These are phyloP conservation scores for Kryptolebias ocellatus DNA, from an alignment of 2,797 vertebrate genomes.

Conservation along the genomic window DNA sequence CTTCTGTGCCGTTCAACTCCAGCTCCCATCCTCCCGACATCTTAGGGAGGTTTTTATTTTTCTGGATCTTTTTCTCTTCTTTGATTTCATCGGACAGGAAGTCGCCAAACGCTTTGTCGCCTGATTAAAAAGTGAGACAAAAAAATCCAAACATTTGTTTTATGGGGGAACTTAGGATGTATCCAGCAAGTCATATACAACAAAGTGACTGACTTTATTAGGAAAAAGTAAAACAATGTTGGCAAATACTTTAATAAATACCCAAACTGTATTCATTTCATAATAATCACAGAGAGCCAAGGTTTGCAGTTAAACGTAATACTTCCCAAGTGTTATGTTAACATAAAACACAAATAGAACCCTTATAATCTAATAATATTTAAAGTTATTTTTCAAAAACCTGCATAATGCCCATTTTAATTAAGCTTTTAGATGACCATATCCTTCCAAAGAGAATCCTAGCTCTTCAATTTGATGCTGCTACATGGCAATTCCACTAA, in stretches of 20 bases:
- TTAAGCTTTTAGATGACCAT: too few relatives aligned
- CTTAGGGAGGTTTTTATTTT: conserved; percentile 88
- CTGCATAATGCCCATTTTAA: too few relatives aligned
- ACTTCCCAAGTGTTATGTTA: too few relatives aligned
- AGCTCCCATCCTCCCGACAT: conserved; percentile 95
- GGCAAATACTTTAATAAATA: too few relatives aligned
- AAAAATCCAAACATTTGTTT: not conserved
- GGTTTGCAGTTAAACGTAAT: too few relatives aligned
- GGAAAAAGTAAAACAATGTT: not conserved
- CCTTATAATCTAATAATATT: too few relatives aligned
- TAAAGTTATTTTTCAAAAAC: too few relatives aligned
- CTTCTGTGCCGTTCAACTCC: conserved; percentile 90
- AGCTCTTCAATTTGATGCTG: not conserved
- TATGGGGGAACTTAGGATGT: not conserved
- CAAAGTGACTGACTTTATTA: not conserved
- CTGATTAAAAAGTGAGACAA: conserved; percentile 61
- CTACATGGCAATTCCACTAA: not conserved
- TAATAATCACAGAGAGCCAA: not conserved
- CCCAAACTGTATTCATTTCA: not conserved
- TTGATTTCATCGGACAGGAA: conserved; percentile 93
- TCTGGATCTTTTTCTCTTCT: conserved; percentile 95
- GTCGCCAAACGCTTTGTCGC: conserved; percentile 92
- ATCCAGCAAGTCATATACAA: not conserved
- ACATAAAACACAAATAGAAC: too few relatives aligned
- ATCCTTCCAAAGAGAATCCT: not conserved